Conservation (phyloP, 2,888 invertebrate species). For the Drosophila testacea region DNA sequence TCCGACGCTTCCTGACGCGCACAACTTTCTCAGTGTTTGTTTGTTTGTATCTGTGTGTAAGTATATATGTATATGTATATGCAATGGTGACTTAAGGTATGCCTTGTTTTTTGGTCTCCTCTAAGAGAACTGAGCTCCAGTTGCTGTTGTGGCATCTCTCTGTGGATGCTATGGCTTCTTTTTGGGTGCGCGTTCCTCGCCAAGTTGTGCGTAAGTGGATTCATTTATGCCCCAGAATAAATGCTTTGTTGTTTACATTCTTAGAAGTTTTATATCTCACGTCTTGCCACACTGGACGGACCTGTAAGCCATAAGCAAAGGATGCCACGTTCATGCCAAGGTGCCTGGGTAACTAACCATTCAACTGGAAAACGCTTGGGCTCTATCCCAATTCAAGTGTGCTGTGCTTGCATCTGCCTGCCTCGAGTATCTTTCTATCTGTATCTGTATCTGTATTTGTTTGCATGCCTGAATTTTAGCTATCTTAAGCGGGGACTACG, state of each 20-base stretch:
- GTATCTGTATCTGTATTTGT: slow-evolving; percentile 12
- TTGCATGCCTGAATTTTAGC: slow-evolving; percentile 39
- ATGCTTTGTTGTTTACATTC: slow-evolving; percentile 79
- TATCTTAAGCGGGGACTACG: slow-evolving; percentile 27
- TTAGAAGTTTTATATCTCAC: slow-evolving; percentile 73
- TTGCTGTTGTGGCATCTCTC: slow-evolving; percentile 24
- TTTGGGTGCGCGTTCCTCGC: slow-evolving; percentile 11
- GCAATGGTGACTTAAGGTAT: slow-evolving; percentile 55
- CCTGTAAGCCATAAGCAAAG: slow-evolving; percentile 31
- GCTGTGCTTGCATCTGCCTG: neutral
- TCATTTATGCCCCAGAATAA: slow-evolving; percentile 71
- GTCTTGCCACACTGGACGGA: slow-evolving; percentile 55
- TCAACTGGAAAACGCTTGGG: slow-evolving; percentile 54
- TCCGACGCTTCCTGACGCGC: slow-evolving; percentile 43
- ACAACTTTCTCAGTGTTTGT: slow-evolving; percentile 44
- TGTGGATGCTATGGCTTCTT: neutral
- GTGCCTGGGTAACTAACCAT: slow-evolving; percentile 43
- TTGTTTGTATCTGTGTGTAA: slow-evolving; percentile 1
- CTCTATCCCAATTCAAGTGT: slow-evolving; percentile 24
- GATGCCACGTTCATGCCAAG: slow-evolving; percentile 38
- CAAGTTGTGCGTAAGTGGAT: slow-evolving; percentile 73
- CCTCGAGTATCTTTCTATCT: neutral
- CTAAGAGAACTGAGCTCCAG: neutral
- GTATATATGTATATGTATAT: neutral
- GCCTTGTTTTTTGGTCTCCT: slow-evolving; percentile 20